Conservation (phyloP, 2,888 invertebrate genomes). For the Nebria salina region DNA sequence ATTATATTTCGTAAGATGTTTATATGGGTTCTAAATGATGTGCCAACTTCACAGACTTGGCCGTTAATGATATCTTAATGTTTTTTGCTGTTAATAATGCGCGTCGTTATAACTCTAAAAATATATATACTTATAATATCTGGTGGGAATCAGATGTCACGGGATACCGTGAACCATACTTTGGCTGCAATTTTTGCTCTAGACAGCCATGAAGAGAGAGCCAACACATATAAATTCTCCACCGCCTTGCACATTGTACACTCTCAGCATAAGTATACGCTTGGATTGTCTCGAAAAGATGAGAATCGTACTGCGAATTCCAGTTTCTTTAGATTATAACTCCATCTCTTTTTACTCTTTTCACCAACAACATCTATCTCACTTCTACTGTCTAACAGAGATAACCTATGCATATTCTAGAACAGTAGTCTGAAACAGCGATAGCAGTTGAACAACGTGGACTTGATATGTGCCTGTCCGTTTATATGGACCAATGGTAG, state of each 20-base stretch:
- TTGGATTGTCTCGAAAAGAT: slow-evolving; percentile 62
- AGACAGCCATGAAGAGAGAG: slow-evolving; percentile 58
- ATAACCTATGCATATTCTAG: slow-evolving; percentile 1
- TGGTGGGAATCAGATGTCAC: slow-evolving; percentile 9
- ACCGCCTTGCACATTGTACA: slow-evolving; percentile 52
- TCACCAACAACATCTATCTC: slow-evolving; percentile 28
- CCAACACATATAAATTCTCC: slow-evolving; percentile 57
- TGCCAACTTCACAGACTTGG: background rate
- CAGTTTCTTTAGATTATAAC: slow-evolving; percentile 61
- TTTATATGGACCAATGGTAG: slow-evolving; percentile 22
- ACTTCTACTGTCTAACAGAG: slow-evolving; percentile 24
- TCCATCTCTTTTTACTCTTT: slow-evolving; percentile 54
- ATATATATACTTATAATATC: background rate
- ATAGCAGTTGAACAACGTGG: slow-evolving; percentile 29
- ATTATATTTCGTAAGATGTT: background rate
- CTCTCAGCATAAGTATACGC: slow-evolving; percentile 59
- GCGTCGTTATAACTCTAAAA: background rate
- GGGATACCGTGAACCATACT: slow-evolving; percentile 12
- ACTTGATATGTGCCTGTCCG: slow-evolving; percentile 24
- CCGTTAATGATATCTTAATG: background rate
- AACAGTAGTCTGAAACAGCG: slow-evolving; percentile 7
- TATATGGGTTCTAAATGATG: slow-evolving; percentile 1
- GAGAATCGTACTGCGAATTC: slow-evolving; percentile 62
- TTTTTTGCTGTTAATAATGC: slow-evolving; percentile 1
- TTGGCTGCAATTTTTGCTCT: slow-evolving; percentile 45